Base-by-base conservation (phyloP, 1,140 invertebrate species). In the Colletes gigas region DNA sequence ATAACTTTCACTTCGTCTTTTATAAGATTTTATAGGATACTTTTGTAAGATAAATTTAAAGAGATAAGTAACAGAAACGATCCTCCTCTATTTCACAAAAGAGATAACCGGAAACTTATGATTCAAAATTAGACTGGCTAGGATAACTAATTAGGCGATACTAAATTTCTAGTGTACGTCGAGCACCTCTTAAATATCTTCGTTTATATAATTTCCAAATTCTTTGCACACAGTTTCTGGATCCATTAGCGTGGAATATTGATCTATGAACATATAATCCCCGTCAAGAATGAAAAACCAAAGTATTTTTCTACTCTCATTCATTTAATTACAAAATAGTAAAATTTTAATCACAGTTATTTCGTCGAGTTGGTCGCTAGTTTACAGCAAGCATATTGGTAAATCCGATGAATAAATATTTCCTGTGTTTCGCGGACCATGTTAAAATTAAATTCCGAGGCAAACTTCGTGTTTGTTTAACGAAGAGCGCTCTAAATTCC, bases 1-100 rank as follows among this genome's bases (percentile, higher is more conserved):
- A 59, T 78, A 85, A 85, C 73, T 85, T 85, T 81, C 78, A 47
- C 70, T 65, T 55, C 12, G 39, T n/a, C 47, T 21, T 17, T 66
- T 50, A 75, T 44, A 54, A 62, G 73, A 44, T 81, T 82, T 54
- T 54, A 57, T 59, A 69, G 44, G n/a, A 82, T 59, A 66, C 52
- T 21, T 78, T 69, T 12, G 39, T 17, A 2, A 57, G 72, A 72
- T 81, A 80, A 71, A n/a, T 67, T 68, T 81, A 77, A 80, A 62
- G 62, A 54, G 59, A 10, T 52, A 41, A 44, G 30, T 68, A 63
- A 54, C 9, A 8, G 15, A 39, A 60, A n/a, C 59, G 59, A 14
- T 12, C 2, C 47, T 10, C 4, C 12, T 54, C 15, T n/a, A 17
- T 70, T 62, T 59, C 10, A 19, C 6, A 14, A 70, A 70, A 50